Evolutionary conservation across 2,888 invertebrate species (phyloP).

Genomic region (Callinectes sapidus): DNA sequence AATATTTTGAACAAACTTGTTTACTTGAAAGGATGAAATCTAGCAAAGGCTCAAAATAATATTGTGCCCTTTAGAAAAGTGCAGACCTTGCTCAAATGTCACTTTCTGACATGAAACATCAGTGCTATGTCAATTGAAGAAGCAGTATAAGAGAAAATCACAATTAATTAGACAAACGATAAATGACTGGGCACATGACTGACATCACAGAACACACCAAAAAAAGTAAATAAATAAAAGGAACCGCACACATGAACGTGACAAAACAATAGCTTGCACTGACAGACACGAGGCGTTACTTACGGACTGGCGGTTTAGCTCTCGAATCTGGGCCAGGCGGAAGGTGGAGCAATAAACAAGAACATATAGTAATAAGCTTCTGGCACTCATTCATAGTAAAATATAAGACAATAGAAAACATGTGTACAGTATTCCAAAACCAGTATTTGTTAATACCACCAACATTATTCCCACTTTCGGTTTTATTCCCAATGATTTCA

Average conservation of each 20-base stretch:
- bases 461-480: neutral
- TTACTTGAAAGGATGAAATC: neutral
- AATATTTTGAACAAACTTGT: too few species aligned
- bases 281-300: conserved; percentile 47
- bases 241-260: neutral
- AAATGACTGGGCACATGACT: neutral
- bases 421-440: neutral
- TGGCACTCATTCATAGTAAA: conserved; percentile 4
- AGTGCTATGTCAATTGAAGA: neutral
- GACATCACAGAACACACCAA: neutral
- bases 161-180: neutral
- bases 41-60: neutral
- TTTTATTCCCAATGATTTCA: neutral
- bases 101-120: neutral
- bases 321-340: conserved; percentile 60
- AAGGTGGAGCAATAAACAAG: conserved; percentile 48
- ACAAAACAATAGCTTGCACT: neutral
- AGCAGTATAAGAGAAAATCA: neutral
- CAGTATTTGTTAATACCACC: neutral
- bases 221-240: neutral
- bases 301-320: conserved; percentile 67
- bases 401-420: neutral
- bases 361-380: neutral
- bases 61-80: neutral
- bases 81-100: neutral